Evolutionary conservation across 2,113 vertebrate species (phyloP), one percentile per base, ranked within the genome.

Genomic region (Apteryx mantelli): DNA sequence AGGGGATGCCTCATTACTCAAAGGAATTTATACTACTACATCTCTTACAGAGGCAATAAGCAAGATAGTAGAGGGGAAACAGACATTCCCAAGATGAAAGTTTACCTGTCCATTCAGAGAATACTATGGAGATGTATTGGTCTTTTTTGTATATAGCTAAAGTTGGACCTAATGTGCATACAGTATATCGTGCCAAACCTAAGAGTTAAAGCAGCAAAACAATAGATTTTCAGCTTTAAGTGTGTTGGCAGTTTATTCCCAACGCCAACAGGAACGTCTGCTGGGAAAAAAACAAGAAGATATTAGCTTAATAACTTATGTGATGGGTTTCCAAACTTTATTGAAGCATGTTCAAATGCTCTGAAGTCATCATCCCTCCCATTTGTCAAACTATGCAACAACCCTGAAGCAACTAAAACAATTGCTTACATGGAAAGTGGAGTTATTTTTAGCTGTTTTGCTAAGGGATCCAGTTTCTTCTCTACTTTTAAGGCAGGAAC

Each of bases 241-340:
- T 5, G 50, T 13, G 24, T 25, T 46, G 12, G 60, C 8, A 87
- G 21, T 36, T 66, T 65, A 80, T 38, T 89, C 11, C 2, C 44
- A 93, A 77, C 0, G 3, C 55, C 34, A 86, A 55, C 0, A 82
- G 20, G 30, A 79, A 82, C 0, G 0, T 10, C 44, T 82, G 36
- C 53, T 70, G 71, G 36, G 63, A 11, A 42, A 78, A 80, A 75
- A 70, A 1, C 2, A 30, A 50, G 2, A 56, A 46, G 4, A 5
- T 69, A 89, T 24, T 68, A 84, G 22, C 58, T 88, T 63, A 74
- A 5, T 40, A 68, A 24, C 16, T 53, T 30, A 25, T 4, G 8
- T 22, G n/a, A 56, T 12, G 8, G 2, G 5, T 75, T 93, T 68
- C 50, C 70, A 88, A 82, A 19, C 74, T 88, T 85, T 70, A 77